Evolutionary conservation across 2,797 vertebrate species (phyloP), one percentile per base, ranked within the genome.

Genomic region (Helostoma temminkii): DNA sequence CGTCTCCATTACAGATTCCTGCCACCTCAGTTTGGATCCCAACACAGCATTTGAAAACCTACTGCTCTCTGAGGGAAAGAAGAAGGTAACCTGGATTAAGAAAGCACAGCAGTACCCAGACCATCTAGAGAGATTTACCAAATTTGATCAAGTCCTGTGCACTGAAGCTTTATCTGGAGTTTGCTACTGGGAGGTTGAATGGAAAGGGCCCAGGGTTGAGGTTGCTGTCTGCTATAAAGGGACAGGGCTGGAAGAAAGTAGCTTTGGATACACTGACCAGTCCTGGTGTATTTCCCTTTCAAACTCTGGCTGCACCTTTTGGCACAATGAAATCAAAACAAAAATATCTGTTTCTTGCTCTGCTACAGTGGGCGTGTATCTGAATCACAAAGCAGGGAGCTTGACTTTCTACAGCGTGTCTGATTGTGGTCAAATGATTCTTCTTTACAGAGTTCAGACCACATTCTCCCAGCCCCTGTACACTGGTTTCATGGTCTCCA

Each of bases 151-250:
- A n/a, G 82, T 88, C 36, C 25, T 88, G 71, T 85, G 86, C 61
- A 46, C 37, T 3, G 80, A 80, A 43, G 68, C 71, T 57, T 64
- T 88, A 14, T 56, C 48, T 57, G 74, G 71, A 6, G 47, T 16
- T 56, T 67, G 80, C 52, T 89, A 86, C 73, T 89, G 77, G 79
- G 87, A 87, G 58, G 60, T 77, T 28, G 58, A 79, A 28, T 85
- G 81, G 83, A 75, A 11, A 18, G 85, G 85, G 30, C 65, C 62
- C 30, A 62, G 76, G 32, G 81, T 70, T 3, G 76, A 82, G 34
- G 0, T 88, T 0, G 76, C 81, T 19, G 28, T 83, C 34, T 81
- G 65, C 49, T 83, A 83, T 21, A 85, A 83, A 58, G 71, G 42
- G 5, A 9, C 22, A n/a, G 65, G 69, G 2, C 36, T 60, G 66